Base-by-base conservation (phyloP, 2,888 invertebrate species). In the Agriopis leucophaearia region DNA sequence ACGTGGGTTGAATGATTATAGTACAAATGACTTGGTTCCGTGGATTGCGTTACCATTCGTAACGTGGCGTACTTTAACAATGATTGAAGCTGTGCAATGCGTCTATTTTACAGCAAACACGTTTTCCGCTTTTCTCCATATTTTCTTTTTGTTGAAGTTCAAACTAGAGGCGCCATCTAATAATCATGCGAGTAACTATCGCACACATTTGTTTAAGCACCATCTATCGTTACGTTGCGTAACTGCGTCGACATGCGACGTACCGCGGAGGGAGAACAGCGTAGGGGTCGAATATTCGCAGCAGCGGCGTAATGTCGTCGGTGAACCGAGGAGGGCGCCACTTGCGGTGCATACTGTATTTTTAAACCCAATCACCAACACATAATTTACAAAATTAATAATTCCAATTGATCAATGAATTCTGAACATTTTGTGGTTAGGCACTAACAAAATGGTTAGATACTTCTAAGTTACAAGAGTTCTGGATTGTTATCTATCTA, bases 261-360 rank as follows among this genome's bases (percentile, higher is more conserved):
- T 94, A 94, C 94, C 94, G 94, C 89, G 81, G 75, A 74, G 93
- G 91, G 69, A 91, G 92, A 78, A 95, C 94, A 83, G 96, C 95
- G 84, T 95, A 94, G 78, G 96, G 97, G 96, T 96, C 97, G 94
- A 96, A 97, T 91, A 96, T 95, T 90, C 96, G 95, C 92, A 96
- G 95, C 89, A 96, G 94, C 91, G 96, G 96, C 85, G 96, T 96
- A 87, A 97, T 96, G 94, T 96, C 96, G 83, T 96, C 96, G 81
- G 96, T 95, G 95, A 96, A 96, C 91, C 97, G 95, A 79, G 97
- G 97, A 85, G 97, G 97, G 82, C 96, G 96, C 97, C 97, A 97
- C 92, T 97, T 96, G 94, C 96, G 96, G 94, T 96, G 96, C 88
- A 95, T 95, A 91, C 97, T 96, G 92, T 81, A 81, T 88, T 88